phyloP scores from a whole-genome alignment of 2,888 invertebrate species.

The Harpagoxenus sublaevis region DNA sequence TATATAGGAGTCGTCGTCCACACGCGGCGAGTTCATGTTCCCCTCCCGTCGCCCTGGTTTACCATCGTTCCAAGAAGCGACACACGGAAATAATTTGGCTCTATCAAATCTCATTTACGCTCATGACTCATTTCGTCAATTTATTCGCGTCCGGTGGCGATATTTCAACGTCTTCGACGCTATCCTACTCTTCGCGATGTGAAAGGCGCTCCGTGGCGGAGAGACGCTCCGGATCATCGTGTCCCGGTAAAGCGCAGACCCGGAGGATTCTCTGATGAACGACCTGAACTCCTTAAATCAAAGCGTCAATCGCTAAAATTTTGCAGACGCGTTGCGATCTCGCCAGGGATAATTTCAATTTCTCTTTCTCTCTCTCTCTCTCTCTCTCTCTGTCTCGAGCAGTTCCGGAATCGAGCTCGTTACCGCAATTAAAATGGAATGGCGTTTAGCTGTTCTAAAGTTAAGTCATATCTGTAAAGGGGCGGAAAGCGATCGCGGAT shows the following conservation, averaged over 20 bases:
- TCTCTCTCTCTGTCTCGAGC: not conserved
- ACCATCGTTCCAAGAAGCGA: constrained; percentile 67
- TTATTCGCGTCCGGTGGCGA: constrained; percentile 80
- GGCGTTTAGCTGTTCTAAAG: not conserved
- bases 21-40: not conserved
- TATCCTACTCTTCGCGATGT: constrained; percentile 69
- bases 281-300: not conserved
- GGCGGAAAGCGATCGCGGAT: constrained; percentile 23
- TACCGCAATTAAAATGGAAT: constrained; percentile 28
- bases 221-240: not conserved
- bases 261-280: not conserved
- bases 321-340: not conserved
- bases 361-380: not conserved
- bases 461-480: constrained; percentile 8
- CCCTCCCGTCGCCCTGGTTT: constrained; percentile 45
- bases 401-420: constrained; percentile 12
- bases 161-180: constrained; percentile 75
- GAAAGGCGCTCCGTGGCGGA: constrained; percentile 68
- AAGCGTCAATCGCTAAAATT: not conserved
- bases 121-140: constrained; percentile 81
- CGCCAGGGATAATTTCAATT: not conserved
- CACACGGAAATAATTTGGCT: constrained; percentile 78
- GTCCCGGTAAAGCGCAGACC: not conserved
- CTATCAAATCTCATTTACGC: constrained; percentile 83
- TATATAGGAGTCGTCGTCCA: not conserved